Evolutionary conservation across 2,113 vertebrate species (phyloP), one percentile per base, ranked within the genome.

Genomic region (Edolisoma coerulescens): DNA sequence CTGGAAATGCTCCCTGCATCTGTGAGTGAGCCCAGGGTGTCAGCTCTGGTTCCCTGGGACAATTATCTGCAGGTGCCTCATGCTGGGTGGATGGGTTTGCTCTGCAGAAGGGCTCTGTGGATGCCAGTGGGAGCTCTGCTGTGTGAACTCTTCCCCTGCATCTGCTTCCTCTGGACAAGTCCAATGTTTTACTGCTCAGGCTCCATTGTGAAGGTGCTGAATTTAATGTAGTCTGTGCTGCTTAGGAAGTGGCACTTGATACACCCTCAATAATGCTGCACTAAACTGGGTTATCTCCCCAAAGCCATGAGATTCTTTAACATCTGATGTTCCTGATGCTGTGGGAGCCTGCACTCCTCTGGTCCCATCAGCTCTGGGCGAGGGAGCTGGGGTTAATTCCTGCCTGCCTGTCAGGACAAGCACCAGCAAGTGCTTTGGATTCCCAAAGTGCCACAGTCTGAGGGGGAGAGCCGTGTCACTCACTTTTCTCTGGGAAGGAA

Each of bases 381-480:
- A n/a, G 49, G 52, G 13, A 70, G 10, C 41, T 0, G 0, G 33
- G 21, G 16, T 44, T 60, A 20, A 64, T 87, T 68, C 33, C 44
- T 53, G 15, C 74, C 39, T 28, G 7, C 37, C 50, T 22, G 3
- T 24, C 45, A 32, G 52, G 64, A 65, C 32, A 24, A 49, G 39
- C 44, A 28, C 10, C 23, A 28, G 23, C 42, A 39, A 9, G 32
- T 49, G 9, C 28, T 49, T 30, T 5, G 33, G 30, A 12, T 83
- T 86, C 30, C 39, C 30, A 2, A 28, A 63, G 47, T 39, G 33
- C 61, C 44, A 7, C 0, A 2, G 50, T 28, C 23, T 0, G 1
- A 24, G 9, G 6, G 24, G 28, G 5, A 13, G 0, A 11, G 42
- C 9, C 0, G 0, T 24, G 17, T 27, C 32, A 20, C 35, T 74